Evolutionary conservation across 1,140 invertebrate species (phyloP), one percentile per base, ranked within the genome.

Genomic region (Megalopta genalis): DNA sequence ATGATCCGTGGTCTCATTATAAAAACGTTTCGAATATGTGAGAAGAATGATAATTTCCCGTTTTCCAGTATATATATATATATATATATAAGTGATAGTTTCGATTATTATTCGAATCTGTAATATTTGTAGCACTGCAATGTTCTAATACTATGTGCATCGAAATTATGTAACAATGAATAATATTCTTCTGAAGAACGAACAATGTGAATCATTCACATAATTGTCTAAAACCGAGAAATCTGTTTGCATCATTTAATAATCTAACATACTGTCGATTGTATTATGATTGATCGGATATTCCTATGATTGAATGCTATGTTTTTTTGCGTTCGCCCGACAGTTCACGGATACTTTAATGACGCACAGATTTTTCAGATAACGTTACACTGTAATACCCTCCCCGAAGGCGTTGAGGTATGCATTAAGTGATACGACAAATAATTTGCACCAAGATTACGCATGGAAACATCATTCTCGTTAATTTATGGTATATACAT

Each of bases 161-260:
- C 18, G 52, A 1, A 59, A 16, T 39, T 27, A 60, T 2, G 12
- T 62, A 23, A 42, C 49, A 57, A 46, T 54, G 21, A 62, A 14
- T 57, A 64, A 78, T 46, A 46, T 37, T n/a, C 2, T 18, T 57
- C 74, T 49, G 42, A 54, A 60, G 60, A 74, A 71, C 12, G 32
- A 46, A 8, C 23, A 54, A 12, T 12, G 49, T 73, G 72, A 81
- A 32, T 84, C 68, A 84, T 10, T 21, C 21, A n/a, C 12, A 10
- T 62, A 63, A 49, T 52, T 66, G 25, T 27, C 7, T 70, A 25
- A 57, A 80, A n/a, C 46, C 63, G 16, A 54, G 63, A n/a, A 65
- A 83, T 32, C 16, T 27, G 37, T 63, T 66, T 74, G 32, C 66
- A 80, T 76, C 76, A 18, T 67, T 80, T 49, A 37, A 59, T 78